A percentile compares a stretch with the other conserved stretches of the same genome.
These are phyloP conservation scores for Syngnathoides biaculeatus DNA, from an alignment of 2,113 vertebrate genomes.

Conservation along the genomic window DNA sequence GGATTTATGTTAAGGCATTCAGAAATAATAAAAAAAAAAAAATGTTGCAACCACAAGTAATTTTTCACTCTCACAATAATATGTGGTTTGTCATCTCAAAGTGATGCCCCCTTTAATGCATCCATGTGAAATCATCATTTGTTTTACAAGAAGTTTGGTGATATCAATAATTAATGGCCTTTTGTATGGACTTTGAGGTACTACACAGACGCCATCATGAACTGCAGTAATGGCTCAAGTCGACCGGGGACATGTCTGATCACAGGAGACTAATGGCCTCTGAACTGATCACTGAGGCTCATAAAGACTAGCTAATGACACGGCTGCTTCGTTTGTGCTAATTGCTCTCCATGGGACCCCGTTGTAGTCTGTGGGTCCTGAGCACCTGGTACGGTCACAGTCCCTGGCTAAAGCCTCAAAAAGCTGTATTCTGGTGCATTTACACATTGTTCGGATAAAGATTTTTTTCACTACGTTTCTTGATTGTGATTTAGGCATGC, in stretches of 20 bases:
- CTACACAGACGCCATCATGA: slow-evolving; percentile 20
- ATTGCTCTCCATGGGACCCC: slow-evolving; percentile 68
- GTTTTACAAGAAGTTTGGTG: slow-evolving; percentile 1
- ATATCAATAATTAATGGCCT: slow-evolving; percentile 4
- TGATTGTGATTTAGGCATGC: background rate
- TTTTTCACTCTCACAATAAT: background rate
- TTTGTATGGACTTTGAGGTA: slow-evolving; percentile 6
- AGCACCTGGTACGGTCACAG: slow-evolving; percentile 64
- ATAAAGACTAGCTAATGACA: slow-evolving; percentile 71
- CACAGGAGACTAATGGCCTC: slow-evolving; percentile 62
- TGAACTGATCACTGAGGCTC: slow-evolving; percentile 68
- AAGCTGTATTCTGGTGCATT: slow-evolving; percentile 52
- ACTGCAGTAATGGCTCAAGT: slow-evolving; percentile 34
- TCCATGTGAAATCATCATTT: slow-evolving; percentile 3
- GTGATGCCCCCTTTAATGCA: background rate
- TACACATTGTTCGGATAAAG: background rate
- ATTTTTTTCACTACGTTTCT: slow-evolving; percentile 24
- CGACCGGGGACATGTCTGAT: slow-evolving; percentile 40
- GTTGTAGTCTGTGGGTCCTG: slow-evolving; percentile 42
- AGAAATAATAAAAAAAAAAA: too few relatives aligned
- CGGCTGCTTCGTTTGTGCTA: slow-evolving; percentile 66
- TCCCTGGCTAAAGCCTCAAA: slow-evolving; percentile 44
- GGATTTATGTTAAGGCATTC: too few relatives aligned
- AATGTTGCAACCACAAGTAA: background rate
- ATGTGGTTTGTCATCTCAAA: background rate